Evolutionary conservation across 2,113 vertebrate genomes (phyloP).

Genomic region (Cololabis saira): DNA sequence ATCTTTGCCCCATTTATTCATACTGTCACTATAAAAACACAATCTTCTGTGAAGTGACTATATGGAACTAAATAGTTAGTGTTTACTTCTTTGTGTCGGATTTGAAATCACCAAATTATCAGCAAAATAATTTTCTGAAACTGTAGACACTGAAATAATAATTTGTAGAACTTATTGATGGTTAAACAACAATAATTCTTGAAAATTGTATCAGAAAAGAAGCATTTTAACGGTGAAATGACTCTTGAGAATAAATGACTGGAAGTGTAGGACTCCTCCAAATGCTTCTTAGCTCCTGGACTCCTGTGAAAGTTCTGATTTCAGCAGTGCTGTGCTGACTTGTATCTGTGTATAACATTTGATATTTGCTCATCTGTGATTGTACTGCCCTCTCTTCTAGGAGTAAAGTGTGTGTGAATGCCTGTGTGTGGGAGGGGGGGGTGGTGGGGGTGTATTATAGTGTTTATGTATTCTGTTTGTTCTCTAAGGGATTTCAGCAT

Average conservation of each 20-base stretch:
- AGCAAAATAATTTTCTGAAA: too few relatives aligned
- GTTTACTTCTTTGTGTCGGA: too few relatives aligned
- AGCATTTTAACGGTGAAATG: too few relatives aligned
- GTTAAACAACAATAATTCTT: too few relatives aligned
- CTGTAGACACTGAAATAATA: too few relatives aligned
- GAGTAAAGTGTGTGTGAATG: not conserved
- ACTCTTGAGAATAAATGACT: too few relatives aligned
- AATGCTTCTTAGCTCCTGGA: not conserved
- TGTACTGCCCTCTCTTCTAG: not conserved
- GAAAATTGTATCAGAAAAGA: too few relatives aligned
- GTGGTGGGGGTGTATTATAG: constrained; percentile 1
- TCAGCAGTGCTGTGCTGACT: too few relatives aligned
- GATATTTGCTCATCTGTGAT: constrained; percentile 41
- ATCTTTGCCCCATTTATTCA: not conserved
- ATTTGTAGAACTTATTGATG: too few relatives aligned
- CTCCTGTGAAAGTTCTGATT: constrained; percentile 13
- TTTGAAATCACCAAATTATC: too few relatives aligned
- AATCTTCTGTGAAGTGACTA: not conserved
- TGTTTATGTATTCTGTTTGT: constrained; percentile 62
- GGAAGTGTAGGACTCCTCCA: too few relatives aligned
- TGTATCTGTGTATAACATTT: constrained; percentile 32
- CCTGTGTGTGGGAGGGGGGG: not conserved
- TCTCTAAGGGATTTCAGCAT: constrained; percentile 34
- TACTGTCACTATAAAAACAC: not conserved
- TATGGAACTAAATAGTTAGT: not conserved